Base-by-base conservation (phyloP, 2,113 vertebrate species). In the Nicator chloris region DNA sequence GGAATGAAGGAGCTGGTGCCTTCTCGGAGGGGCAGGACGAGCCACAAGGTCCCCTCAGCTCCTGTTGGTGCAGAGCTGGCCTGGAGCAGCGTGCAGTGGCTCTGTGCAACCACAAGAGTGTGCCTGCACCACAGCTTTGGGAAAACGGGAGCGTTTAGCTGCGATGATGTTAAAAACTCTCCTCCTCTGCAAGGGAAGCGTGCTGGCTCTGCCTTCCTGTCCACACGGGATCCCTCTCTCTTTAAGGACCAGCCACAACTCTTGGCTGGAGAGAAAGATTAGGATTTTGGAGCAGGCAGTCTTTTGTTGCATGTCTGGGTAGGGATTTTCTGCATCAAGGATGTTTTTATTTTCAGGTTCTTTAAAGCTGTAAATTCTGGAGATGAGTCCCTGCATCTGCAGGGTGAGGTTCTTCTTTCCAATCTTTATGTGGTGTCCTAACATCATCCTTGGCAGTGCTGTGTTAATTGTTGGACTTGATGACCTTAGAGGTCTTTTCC, bases 61-160 rank as follows among this genome's bases (percentile, higher is more conserved):
- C 18, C 30, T 40, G 47, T 44, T 13, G 33, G 35, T 2, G 33
- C 60, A n/a, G 86, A 27, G 64, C 44, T 11, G 44, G 56, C 40
- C 57, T 3, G 1, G 6, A 6, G 45, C 31, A 27, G 37, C 2
- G 42, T 92, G 95, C 94, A 95, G 56, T 86, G 82, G 44, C 94
- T 83, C 59, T 2, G 68, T 15, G n/a, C 44, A 83, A 15, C 96
- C 96, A 96, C 95, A 75, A 97, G 95, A 97, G 96, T 96, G 96
- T 68, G 95, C 93, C 72, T 90, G 90, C 33, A 64, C 18, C 85
- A 49, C 92, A 83, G 88, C 44, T 92, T 94, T 91, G 66, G 90
- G 82, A 39, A 68, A 69, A 27, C 0, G 9, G 13, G 12, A 47
- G 50, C 63, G 0, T 14, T 54, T 19, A 14, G 23, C 35, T 14